Evolutionary conservation across 1,140 invertebrate species (phyloP).

Genomic region (Acyrthosiphon pisum): DNA sequence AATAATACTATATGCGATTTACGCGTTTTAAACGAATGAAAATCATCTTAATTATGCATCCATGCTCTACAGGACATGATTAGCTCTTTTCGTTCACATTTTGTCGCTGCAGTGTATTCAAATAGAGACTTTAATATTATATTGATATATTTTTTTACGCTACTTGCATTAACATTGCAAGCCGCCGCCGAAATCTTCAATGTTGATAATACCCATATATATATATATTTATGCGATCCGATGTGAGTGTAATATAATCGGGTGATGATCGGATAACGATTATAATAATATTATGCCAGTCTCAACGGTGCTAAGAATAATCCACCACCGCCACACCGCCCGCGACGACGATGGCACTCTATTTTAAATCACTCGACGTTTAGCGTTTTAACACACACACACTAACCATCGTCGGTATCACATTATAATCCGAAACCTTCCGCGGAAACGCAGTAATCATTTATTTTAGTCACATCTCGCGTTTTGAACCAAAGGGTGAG

Average conservation of each 20-base stretch:
- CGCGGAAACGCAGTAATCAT: neutral
- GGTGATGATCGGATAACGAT: neutral
- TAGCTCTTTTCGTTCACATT: neutral
- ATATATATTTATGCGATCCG: neutral
- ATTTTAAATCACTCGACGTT: neutral
- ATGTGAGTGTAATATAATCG: neutral
- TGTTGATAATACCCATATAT: neutral
- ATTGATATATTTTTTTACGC: too few species aligned
- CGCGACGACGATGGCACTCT: neutral
- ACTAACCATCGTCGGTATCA: neutral
- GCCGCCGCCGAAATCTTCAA: too few species aligned
- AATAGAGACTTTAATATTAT: too few species aligned
- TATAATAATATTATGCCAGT: neutral
- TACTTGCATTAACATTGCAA: neutral
- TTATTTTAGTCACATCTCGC: neutral
- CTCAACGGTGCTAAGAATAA: neutral
- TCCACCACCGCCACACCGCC: neutral
- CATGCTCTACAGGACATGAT: too few species aligned
- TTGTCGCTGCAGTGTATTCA: too few species aligned
- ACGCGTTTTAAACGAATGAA: neutral
- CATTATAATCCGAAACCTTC: neutral
- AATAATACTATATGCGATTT: neutral
- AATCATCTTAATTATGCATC: neutral
- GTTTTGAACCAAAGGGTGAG: neutral
- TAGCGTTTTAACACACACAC: neutral